Evolutionary conservation across 92 coral and sea anemone species (phyloP).

Genomic region (Actinernus sp.): DNA sequence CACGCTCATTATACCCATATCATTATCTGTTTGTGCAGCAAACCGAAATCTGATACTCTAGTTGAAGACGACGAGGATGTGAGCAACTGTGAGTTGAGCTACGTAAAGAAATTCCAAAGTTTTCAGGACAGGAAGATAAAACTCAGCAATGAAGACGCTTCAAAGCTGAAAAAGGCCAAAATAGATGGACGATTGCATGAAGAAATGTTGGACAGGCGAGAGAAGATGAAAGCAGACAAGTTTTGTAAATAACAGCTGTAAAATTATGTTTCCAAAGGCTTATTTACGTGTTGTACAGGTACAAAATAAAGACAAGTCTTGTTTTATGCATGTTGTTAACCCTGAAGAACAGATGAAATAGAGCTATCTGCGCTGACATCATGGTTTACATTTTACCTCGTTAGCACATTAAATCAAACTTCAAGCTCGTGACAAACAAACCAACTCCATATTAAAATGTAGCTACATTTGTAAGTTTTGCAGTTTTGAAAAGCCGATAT

Average conservation of each 20-base stretch:
- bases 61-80: constrained; percentile 84
- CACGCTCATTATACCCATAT: no score
- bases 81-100: constrained; percentile 86
- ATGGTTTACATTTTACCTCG: no score
- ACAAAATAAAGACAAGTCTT: no score
- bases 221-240: constrained; percentile 98
- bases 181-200: constrained; percentile 86
- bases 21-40: no score
- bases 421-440: no score
- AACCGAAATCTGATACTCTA: constrained; percentile 61
- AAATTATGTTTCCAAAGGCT: not conserved
- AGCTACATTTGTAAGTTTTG: no score
- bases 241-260: constrained; percentile 95
- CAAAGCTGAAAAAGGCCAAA: constrained; percentile 82
- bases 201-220: constrained; percentile 91
- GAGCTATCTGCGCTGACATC: no score
- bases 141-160: constrained; percentile 72
- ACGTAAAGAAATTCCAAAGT: constrained; percentile 98
- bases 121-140: constrained; percentile 92
- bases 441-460: no score
- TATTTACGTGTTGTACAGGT: no score
- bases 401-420: no score
- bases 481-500: no score
- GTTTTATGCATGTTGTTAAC: not conserved
- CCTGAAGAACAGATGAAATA: no score